Evolutionary conservation across 2,888 invertebrate species (phyloP).

Genomic region (Chrysomela aeneicollis): DNA sequence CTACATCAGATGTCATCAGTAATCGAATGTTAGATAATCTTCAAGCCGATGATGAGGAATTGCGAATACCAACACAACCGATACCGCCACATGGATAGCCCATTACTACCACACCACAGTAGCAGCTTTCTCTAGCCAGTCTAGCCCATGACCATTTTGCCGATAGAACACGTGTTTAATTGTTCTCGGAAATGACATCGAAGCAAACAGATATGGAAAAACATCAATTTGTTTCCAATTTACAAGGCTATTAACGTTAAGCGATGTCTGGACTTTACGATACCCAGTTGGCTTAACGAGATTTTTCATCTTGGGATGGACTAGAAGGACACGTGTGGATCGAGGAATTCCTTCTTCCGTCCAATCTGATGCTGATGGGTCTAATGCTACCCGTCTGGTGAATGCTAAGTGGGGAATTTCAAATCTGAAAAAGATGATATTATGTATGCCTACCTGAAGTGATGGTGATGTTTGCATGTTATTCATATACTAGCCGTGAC

Average conservation of each 20-base stretch:
- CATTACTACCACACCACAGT: slow-evolving; percentile 19
- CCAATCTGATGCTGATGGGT: not conserved
- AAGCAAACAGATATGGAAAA: slow-evolving; percentile 39
- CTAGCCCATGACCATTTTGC: slow-evolving; percentile 32
- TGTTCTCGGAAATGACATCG: slow-evolving; percentile 43
- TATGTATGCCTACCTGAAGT: no score
- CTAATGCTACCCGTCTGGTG: not conserved
- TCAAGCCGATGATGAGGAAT: slow-evolving; percentile 1
- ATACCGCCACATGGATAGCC: slow-evolving; percentile 17
- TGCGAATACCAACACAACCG: slow-evolving; percentile 10
- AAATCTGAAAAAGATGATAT: no score
- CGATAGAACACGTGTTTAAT: slow-evolving; percentile 46
- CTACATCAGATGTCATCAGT: not conserved
- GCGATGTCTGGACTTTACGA: slow-evolving; percentile 30
- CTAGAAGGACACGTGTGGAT: slow-evolving; percentile 19
- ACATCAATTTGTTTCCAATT: slow-evolving; percentile 42
- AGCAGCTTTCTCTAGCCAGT: slow-evolving; percentile 44
- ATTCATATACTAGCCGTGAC: no score
- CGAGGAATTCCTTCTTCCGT: slow-evolving; percentile 18
- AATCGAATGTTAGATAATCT: slow-evolving; percentile 8
- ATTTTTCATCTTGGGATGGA: slow-evolving; percentile 24
- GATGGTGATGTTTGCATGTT: no score
- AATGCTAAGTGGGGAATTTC: no score
- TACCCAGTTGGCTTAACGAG: slow-evolving; percentile 26
- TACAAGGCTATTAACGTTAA: slow-evolving; percentile 39